Conservation (phyloP, 2,888 invertebrate genomes). For the Nasonia oneida region DNA sequence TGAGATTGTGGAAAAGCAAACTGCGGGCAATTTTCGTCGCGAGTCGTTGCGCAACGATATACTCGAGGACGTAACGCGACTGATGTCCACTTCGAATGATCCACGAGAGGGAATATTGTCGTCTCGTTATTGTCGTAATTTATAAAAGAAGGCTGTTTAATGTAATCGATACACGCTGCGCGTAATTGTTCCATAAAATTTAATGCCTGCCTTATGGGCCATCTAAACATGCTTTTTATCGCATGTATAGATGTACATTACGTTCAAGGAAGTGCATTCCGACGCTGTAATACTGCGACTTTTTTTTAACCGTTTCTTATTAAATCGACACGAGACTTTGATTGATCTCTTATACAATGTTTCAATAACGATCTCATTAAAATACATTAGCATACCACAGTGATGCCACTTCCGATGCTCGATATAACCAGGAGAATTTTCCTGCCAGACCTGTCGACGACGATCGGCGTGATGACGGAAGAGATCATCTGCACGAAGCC, state of each 20-base stretch:
- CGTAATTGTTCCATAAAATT: not conserved
- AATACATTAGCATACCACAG: conserved; percentile 79
- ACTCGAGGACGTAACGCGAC: no score
- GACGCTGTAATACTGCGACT: not conserved
- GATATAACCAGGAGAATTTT: conserved; percentile 87
- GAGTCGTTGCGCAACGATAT: no score
- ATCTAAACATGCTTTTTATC: not conserved
- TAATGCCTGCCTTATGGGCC: not conserved
- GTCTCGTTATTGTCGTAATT: not conserved
- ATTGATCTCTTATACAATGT: not conserved
- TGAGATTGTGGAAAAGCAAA: no score
- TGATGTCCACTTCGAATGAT: no score
- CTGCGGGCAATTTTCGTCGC: no score
- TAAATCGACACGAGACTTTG: not conserved
- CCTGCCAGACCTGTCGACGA: conserved; percentile 90
- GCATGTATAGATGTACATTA: not conserved
- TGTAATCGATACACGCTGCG: not conserved
- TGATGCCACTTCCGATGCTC: conserved; percentile 84
- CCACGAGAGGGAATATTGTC: no score
- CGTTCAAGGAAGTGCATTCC: not conserved
- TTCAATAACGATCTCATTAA: not conserved
- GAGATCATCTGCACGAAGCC: conserved; percentile 87
- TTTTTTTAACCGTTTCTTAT: not conserved
- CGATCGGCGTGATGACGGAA: conserved; percentile 86
- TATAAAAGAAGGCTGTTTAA: not conserved